Percentiles rank a stretch among this genome's conserved stretches.
Evolutionary conservation across 2,888 invertebrate genomes (phyloP).

Genomic region (Cerceris rybyensis): DNA sequence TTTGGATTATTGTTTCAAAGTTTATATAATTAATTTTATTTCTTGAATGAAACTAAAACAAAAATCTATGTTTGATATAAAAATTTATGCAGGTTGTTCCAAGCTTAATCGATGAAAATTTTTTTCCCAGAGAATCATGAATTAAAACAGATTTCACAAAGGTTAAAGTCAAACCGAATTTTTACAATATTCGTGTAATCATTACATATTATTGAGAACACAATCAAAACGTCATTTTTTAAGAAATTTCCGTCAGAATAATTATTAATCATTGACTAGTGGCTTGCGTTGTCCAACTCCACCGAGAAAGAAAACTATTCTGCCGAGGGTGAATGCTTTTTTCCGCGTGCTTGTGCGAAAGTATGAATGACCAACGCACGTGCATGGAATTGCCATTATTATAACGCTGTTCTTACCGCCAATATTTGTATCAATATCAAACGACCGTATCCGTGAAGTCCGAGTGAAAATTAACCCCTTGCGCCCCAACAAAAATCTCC

Average conservation of each 20-base stretch:
- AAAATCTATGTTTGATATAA: too few relatives aligned
- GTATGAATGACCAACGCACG: conserved; percentile 9
- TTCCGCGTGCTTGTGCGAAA: conserved; percentile 8
- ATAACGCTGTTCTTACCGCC: conserved; percentile 52
- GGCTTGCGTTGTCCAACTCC: not conserved
- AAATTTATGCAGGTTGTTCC: too few relatives aligned
- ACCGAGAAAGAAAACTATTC: not conserved
- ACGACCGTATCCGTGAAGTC: conserved; percentile 1
- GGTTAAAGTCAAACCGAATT: too few relatives aligned
- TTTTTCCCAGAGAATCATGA: too few relatives aligned
- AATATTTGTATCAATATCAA: conserved; percentile 53
- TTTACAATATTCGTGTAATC: too few relatives aligned
- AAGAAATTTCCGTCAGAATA: not conserved
- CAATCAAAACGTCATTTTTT: too few relatives aligned
- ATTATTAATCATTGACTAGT: not conserved
- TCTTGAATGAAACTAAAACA: too few relatives aligned
- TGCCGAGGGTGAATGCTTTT: conserved; percentile 1
- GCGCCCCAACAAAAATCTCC: too few relatives aligned
- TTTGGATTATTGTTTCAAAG: not conserved
- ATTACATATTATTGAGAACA: too few relatives aligned
- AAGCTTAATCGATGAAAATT: too few relatives aligned
- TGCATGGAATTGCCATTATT: conserved; percentile 51
- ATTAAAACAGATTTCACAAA: too few relatives aligned
- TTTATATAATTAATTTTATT: too few relatives aligned
- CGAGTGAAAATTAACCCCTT: not conserved